Evolutionary conservation across 2,888 invertebrate species (phyloP).

Genomic region (Polyommatus icarus): DNA sequence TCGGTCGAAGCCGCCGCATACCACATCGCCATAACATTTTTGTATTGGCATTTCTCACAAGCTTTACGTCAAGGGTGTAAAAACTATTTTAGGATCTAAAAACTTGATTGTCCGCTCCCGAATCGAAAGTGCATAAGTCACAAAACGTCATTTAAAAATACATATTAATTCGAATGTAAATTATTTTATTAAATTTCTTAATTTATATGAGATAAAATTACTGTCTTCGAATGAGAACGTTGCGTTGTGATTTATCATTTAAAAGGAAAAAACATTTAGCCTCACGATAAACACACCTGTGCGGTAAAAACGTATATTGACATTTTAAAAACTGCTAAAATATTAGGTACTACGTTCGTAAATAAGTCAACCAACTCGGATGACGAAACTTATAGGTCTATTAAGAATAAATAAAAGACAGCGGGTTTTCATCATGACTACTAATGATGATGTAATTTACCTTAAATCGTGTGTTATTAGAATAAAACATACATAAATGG

Average conservation of each 20-base stretch:
- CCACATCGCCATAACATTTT: slow-evolving; percentile 44
- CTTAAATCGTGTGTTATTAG: slow-evolving; percentile 15
- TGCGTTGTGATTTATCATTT: background rate
- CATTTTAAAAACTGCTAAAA: background rate
- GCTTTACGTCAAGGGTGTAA: slow-evolving; percentile 42
- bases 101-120: slow-evolving; percentile 34
- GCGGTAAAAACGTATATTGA: background rate
- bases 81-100: slow-evolving; percentile 44
- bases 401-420: slow-evolving; percentile 4
- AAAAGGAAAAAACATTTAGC: background rate
- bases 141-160: background rate
- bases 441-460: slow-evolving; percentile 29
- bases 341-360: background rate
- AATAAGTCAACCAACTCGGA: background rate
- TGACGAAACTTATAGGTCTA: background rate
- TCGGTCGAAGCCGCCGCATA: slow-evolving; percentile 56
- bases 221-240: background rate
- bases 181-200: background rate
- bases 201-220: background rate
- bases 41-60: slow-evolving; percentile 40
- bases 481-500: slow-evolving; percentile 23
- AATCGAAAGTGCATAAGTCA: slow-evolving; percentile 24
- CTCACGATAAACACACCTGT: background rate
- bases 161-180: too few relatives aligned
- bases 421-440: slow-evolving; percentile 8